Base-by-base conservation (phyloP, 2,797 vertebrate species). In the Pantherophis alleghaniensis region DNA sequence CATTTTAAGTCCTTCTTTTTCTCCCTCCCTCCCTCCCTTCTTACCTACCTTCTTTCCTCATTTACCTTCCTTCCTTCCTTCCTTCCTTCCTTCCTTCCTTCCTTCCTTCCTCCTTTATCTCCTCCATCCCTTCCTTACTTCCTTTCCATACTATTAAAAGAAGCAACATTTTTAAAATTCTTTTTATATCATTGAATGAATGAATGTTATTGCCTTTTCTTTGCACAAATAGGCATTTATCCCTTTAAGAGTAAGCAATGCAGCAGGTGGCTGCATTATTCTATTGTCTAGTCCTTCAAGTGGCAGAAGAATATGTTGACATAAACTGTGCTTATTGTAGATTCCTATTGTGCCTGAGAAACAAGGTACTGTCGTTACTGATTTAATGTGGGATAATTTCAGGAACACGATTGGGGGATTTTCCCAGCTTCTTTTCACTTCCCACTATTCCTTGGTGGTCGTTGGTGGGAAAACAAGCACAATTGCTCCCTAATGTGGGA, bases 141-240 rank as follows among this genome's bases (percentile, higher is more conserved):
- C 7, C 63, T 95, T 96, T 90, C 91, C 92, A 94, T 91, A 10
- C 86, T 94, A 94, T 96, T 94, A 96, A 92, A 42, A 94, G 79
- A 86, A 92, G 95, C 96, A 97, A 97, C 97, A 97, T 24, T 22
- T 89, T 88, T 94, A 32, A 59, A 59, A 20, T 95, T 94, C 96
- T 95, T 96, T 96, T 96, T 97, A 95, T 95, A 94, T 89, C 89
- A 92, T 93, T 94, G 92, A 95, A 92, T 94, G 93, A 96, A 95
- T 96, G 94, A 91, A 94, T 95, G 89, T 93, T 94, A 96, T 96
- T 95, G 91, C 88, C 95, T 96, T 94, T 97, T 95, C 95, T 92
- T 95, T 96, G 96, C 86, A 95, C 90, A 95, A 96, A 93, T 87
- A 96, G 95, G 92, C 94, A 95, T 93, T 95, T 93, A 18, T 95